A percentile compares a stretch with the other conserved stretches of the same genome.
phyloP scores from a whole-genome alignment of 2,113 vertebrate species.

The Condylura cristata region DNA sequence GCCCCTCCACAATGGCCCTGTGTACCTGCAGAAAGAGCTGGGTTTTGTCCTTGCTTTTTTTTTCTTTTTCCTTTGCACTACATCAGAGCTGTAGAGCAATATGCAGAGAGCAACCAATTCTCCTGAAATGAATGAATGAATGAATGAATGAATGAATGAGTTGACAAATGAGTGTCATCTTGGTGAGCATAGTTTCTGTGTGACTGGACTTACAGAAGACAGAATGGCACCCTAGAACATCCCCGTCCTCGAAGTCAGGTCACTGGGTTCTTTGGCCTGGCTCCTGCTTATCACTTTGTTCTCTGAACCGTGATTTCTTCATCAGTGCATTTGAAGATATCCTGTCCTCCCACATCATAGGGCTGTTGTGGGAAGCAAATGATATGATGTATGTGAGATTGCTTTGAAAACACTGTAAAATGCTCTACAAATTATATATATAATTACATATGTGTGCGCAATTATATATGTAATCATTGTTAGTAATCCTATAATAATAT shows the following conservation, averaged over 20 bases:
- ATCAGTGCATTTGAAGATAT: not conserved
- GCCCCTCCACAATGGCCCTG: not conserved
- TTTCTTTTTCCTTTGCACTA: not conserved
- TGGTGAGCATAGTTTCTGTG: not conserved
- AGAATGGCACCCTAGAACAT: not conserved
- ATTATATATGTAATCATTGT: conserved; percentile 16
- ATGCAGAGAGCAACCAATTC: not conserved
- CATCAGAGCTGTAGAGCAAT: not conserved
- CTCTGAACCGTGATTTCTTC: not conserved
- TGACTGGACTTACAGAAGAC: not conserved
- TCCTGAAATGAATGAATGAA: not conserved
- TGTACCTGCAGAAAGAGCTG: not conserved
- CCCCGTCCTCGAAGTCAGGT: not conserved
- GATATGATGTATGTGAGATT: not conserved
- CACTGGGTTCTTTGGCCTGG: not conserved
- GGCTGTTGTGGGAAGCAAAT: conserved; percentile 37
- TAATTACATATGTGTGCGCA: not conserved
- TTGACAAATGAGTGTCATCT: not conserved
- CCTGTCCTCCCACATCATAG: not conserved
- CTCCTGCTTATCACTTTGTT: not conserved
- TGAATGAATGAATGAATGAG: not conserved
- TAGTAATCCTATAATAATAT: conserved; percentile 48
- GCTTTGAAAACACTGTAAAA: conserved; percentile 57
- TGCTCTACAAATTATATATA: not conserved
- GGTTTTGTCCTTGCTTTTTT: not conserved